A percentile compares a stretch with the other conserved stretches of the same genome.
Conservation (phyloP, 2,113 vertebrate genomes). For the Sialia sialis region DNA sequence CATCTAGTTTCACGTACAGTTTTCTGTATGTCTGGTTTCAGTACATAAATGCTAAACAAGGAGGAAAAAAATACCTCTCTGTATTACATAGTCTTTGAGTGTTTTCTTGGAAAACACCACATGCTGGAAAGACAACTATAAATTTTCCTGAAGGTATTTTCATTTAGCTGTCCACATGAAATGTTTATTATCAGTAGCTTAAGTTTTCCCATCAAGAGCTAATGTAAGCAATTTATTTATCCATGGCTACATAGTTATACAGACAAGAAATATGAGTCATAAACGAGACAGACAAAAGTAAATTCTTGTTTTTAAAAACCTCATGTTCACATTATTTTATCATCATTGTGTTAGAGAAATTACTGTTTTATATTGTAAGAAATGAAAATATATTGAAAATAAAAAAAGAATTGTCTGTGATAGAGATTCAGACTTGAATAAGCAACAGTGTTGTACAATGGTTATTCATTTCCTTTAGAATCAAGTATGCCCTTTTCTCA, state of each 20-base stretch:
- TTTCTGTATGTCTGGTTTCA: not conserved
- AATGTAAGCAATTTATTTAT: not conserved
- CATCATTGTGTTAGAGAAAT: not conserved
- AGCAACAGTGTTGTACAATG: not conserved
- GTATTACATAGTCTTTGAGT: not conserved
- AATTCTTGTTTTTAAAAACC: not conserved
- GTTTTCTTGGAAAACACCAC: not conserved
- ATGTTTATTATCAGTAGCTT: not conserved
- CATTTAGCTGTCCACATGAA: not conserved
- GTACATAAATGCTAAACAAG: not conserved
- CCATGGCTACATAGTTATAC: not conserved
- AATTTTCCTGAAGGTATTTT: not conserved
- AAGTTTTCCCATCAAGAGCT: not conserved
- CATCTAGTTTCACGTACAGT: not conserved
- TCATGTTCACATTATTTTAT: not conserved
- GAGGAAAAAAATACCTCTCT: not conserved
- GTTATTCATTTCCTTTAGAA: conserved; percentile 37
- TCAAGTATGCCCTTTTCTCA: not conserved
- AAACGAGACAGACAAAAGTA: not conserved
- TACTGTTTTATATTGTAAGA: conserved; percentile 15
- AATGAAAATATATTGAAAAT: conserved; percentile 37
- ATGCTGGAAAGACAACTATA: not conserved
- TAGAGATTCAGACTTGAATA: conserved; percentile 2
- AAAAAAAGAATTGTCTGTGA: not conserved
- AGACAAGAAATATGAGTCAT: not conserved